Conservation (phyloP, 2,113 vertebrate genomes). For the Suricata suricatta region DNA sequence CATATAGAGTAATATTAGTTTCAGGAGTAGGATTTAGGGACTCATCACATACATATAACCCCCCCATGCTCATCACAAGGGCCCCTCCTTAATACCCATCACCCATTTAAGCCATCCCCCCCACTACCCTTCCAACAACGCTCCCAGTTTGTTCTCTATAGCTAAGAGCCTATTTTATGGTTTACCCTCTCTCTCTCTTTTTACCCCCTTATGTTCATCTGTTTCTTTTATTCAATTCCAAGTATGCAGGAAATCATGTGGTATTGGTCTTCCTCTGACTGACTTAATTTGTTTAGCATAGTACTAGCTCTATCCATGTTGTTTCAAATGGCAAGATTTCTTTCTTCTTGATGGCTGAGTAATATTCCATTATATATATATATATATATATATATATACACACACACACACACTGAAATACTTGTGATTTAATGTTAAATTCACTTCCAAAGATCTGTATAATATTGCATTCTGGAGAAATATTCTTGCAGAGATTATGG, state of each 20-base stretch:
- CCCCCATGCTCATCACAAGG: neutral
- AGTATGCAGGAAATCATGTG: neutral
- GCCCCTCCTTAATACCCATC: neutral
- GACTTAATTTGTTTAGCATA: neutral
- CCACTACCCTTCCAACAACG: neutral
- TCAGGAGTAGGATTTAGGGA: neutral
- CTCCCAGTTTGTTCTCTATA: neutral
- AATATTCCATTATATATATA: neutral
- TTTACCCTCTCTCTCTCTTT: neutral
- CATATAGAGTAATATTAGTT: neutral
- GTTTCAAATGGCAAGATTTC: neutral
- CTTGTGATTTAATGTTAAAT: constrained; percentile 38
- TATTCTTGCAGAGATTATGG: neutral
- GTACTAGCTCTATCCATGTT: neutral
- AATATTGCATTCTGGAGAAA: neutral
- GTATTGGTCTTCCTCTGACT: neutral
- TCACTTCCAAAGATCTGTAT: neutral
- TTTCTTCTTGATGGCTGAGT: neutral
- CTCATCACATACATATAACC: neutral
- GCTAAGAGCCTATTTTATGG: neutral
- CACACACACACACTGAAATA: neutral
- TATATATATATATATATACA: neutral
- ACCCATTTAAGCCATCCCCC: neutral
- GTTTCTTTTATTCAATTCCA: neutral
- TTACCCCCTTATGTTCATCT: neutral